Base-by-base conservation (phyloP, 2,888 invertebrate species). In the Phrixothrix hirtus region DNA sequence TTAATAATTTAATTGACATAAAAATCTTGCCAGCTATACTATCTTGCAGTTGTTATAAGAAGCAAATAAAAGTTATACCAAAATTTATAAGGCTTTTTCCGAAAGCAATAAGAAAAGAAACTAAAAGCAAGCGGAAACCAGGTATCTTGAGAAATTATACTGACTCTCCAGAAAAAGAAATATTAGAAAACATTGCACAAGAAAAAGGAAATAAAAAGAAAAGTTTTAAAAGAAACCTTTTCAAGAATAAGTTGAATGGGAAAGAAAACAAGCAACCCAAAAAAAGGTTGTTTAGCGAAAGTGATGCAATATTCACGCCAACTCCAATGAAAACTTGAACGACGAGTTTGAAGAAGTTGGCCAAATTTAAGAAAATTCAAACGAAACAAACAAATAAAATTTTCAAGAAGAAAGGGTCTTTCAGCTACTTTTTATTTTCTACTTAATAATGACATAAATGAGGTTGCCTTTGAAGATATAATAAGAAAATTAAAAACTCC, bases 391-490 rank as follows among this genome's bases (percentile, higher is more conserved):
- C n/a, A n/a, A 9, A 10, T 32, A 9, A 32, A 32, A 32, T 32
- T 32, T 32, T 13, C 13, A 13, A 32, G 32, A 10, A 32, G 32
- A 9, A 32, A 32, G 32, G 32, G 32, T 3, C 9, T 32, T 3
- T 32, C 32, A 3, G 13, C 32, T 12, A 32, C 32, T 12, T 32
- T 32, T 32, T 12, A 32, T 3, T 32, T 32, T 13, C 32, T 9
- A 11, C 1, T 11, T 3, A 13, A 12, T 3, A 9, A 32, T 5
- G 32, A 32, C 9, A 13, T 32, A 3, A 12, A 2, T 13, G 9
- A 10, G 2, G 32, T 32, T 9, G 14, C 2, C 4, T 12, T 3
- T 32, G 32, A 32, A n/a, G n/a, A n/a, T n/a, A n/a, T n/a, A n/a
- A n/a, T n/a, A n/a, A n/a, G n/a, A n/a, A n/a, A n/a, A n/a, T n/a